Evolutionary conservation across 2,888 invertebrate species (phyloP).

Genomic region (Drosophila imparisetae): DNA sequence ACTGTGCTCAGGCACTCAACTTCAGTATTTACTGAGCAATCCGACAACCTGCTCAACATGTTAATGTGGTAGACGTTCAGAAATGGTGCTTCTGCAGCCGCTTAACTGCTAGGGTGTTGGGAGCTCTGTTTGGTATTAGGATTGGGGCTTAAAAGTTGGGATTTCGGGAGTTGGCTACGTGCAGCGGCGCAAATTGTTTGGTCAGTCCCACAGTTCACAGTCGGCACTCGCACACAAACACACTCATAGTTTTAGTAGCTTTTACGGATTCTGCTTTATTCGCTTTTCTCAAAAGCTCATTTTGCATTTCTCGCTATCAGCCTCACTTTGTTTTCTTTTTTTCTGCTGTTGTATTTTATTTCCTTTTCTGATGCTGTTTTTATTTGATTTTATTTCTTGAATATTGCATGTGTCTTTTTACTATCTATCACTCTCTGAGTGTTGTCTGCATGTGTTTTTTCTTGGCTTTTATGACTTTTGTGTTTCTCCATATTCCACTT

Average conservation of each 20-base stretch:
- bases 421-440: constrained; percentile 11
- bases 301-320: constrained; percentile 61
- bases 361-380: constrained; percentile 28
- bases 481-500: constrained; percentile 35
- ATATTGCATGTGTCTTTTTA: constrained; percentile 25
- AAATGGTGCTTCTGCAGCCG: constrained; percentile 30
- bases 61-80: constrained; percentile 61
- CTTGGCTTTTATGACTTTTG: constrained; percentile 50
- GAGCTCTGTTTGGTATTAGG: neutral
- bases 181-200: constrained; percentile 20
- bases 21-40: constrained; percentile 38
- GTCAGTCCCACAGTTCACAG: constrained; percentile 5
- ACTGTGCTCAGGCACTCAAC: constrained; percentile 52
- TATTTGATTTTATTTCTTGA: constrained; percentile 66
- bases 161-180: constrained; percentile 26
- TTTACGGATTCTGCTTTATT: constrained; percentile 23
- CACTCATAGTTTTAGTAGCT: constrained; percentile 14
- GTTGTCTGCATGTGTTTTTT: constrained; percentile 17
- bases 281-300: constrained; percentile 53
- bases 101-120: constrained; percentile 39
- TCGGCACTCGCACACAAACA: neutral
- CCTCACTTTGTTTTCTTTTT: constrained; percentile 16
- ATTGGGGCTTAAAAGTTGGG: neutral
- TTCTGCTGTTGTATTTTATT: constrained; percentile 11
- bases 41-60: constrained; percentile 68